Conservation (phyloP, 2,888 invertebrate genomes). For the Patella caerulea region DNA sequence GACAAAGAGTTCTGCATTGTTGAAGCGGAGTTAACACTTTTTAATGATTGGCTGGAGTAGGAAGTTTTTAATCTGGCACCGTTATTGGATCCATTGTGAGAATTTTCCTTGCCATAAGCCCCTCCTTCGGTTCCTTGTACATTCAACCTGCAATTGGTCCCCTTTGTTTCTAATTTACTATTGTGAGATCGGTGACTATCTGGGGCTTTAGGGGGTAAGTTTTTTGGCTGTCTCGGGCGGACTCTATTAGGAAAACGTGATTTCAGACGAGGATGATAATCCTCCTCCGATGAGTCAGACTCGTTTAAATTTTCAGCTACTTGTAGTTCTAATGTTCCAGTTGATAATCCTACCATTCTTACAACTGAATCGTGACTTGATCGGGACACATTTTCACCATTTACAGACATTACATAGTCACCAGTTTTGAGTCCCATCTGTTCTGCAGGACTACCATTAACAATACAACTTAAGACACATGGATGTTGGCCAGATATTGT, state of each 20-base stretch:
- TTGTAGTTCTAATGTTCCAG: slow-evolving; percentile 75
- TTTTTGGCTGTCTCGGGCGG: slow-evolving; percentile 42
- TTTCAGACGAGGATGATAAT: slow-evolving; percentile 66
- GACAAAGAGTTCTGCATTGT: not conserved
- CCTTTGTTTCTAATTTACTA: slow-evolving; percentile 17
- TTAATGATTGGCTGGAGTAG: not conserved
- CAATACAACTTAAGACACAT: slow-evolving; percentile 94
- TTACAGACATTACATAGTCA: slow-evolving; percentile 92
- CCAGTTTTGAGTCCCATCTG: slow-evolving; percentile 91
- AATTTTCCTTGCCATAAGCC: slow-evolving; percentile 1
- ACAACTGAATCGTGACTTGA: slow-evolving; percentile 95
- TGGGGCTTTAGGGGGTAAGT: slow-evolving; percentile 26
- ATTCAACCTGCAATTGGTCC: slow-evolving; percentile 17
- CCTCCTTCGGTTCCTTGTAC: slow-evolving; percentile 8
- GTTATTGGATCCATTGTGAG: slow-evolving; percentile 11
- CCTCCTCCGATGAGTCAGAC: slow-evolving; percentile 87
- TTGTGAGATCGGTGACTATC: slow-evolving; percentile 25
- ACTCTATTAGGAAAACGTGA: slow-evolving; percentile 69
- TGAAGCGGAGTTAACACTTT: not conserved
- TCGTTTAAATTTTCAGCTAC: slow-evolving; percentile 77
- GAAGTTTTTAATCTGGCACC: not conserved
- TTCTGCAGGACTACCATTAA: slow-evolving; percentile 90
- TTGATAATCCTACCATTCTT: slow-evolving; percentile 87
- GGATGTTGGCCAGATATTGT: slow-evolving; percentile 97
- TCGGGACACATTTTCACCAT: slow-evolving; percentile 89